Evolutionary conservation across 2,113 vertebrate genomes (phyloP).

Genomic region (Galbula dea): DNA sequence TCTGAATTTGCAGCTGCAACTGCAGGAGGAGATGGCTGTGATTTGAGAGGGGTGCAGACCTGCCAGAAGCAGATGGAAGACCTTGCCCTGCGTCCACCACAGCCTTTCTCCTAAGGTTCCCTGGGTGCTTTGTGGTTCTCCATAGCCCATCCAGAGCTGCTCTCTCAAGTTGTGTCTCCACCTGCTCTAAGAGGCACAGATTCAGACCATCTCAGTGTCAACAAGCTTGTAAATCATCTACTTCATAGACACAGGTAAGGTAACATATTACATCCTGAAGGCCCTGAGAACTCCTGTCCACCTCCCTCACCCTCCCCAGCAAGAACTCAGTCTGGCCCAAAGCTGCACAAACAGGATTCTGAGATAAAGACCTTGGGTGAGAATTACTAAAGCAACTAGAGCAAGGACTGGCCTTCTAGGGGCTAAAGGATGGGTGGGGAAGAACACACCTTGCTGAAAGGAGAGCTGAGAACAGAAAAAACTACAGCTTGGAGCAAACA

Average conservation of each 20-base stretch:
- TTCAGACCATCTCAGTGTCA: not conserved
- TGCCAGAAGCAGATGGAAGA: not conserved
- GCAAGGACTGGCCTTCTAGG: not conserved
- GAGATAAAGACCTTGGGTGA: slow-evolving; percentile 61
- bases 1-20: not conserved
- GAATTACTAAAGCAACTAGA: slow-evolving; percentile 56
- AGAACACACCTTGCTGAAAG: not conserved
- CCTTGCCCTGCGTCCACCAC: not conserved
- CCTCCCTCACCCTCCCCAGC: not conserved
- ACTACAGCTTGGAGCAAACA: not conserved
- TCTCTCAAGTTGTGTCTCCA: not conserved
- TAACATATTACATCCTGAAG: slow-evolving; percentile 20
- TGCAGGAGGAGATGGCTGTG: not conserved
- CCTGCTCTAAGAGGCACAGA: not conserved
- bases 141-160: not conserved
- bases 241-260: not conserved
- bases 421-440: slow-evolving; percentile 4
- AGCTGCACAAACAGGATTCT: slow-evolving; percentile 61
- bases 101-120: not conserved
- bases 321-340: slow-evolving; percentile 35
- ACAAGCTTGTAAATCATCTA: slow-evolving; percentile 48
- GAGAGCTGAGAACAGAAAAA: not conserved
- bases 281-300: not conserved
- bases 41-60: not conserved
- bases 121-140: not conserved